A percentile compares a stretch with the other conserved stretches of the same genome.
Conservation (phyloP, 2,888 invertebrate species). For the Phania funesta region DNA sequence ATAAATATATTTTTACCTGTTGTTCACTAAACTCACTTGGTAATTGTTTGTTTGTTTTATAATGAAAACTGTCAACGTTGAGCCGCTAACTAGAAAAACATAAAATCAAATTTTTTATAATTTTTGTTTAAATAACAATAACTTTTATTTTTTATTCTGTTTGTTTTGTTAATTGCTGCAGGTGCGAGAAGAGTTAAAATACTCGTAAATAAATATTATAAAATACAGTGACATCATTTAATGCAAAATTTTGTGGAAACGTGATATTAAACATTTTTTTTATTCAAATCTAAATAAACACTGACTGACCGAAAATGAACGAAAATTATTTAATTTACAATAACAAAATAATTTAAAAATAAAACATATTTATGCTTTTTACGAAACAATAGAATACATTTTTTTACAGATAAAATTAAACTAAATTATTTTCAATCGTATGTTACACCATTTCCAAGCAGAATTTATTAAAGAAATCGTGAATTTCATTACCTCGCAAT, state of each 20-base stretch:
- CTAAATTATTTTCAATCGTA: no score
- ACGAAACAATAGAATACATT: not conserved
- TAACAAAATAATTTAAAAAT: constrained; percentile 8
- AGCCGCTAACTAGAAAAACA: not conserved
- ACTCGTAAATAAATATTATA: constrained; percentile 43
- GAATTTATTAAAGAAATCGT: no score
- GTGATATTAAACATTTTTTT: constrained; percentile 10
- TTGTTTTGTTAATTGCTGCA: constrained; percentile 60
- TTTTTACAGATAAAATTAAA: no score
- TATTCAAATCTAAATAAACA: constrained; percentile 21
- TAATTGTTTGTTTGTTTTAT: no score
- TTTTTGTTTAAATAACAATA: constrained; percentile 40
- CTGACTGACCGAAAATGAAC: constrained; percentile 26
- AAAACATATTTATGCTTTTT: constrained; percentile 24
- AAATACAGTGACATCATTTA: constrained; percentile 57
- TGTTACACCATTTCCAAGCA: no score
- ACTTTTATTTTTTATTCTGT: constrained; percentile 9
- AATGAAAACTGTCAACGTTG: no score
- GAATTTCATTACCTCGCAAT: no score
- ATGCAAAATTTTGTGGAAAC: constrained; percentile 26
- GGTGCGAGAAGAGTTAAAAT: constrained; percentile 48
- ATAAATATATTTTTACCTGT: no score
- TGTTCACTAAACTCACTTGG: no score
- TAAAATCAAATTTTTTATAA: not conserved
- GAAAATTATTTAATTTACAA: not conserved